phyloP scores from a whole-genome alignment of 2,797 vertebrate species.

The Onychomys arenicola region DNA sequence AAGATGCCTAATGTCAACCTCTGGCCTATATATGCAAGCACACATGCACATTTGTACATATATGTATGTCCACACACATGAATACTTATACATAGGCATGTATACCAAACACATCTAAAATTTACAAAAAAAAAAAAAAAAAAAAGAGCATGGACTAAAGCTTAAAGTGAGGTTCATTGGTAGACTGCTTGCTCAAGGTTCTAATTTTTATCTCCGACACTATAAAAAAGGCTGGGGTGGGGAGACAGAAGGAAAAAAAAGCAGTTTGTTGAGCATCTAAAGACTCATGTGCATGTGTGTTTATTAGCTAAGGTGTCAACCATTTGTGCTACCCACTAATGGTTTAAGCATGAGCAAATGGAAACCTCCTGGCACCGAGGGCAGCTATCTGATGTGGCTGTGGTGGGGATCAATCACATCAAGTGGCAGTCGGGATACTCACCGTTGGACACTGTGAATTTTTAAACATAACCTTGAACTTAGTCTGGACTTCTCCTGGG shows the following conservation, averaged over 20 bases:
- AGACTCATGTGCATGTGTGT: background rate
- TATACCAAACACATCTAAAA: background rate
- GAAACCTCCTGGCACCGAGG: background rate
- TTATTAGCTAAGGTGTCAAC: rapidly evolving
- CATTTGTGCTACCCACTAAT: background rate
- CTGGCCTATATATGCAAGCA: background rate
- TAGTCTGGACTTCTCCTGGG: constrained; percentile 88
- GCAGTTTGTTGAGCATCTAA: background rate
- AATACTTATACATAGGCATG: background rate
- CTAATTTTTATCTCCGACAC: background rate
- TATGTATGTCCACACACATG: background rate
- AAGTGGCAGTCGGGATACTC: constrained; percentile 78
- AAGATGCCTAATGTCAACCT: background rate
- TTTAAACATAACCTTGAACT: constrained; percentile 91
- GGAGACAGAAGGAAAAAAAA: background rate
- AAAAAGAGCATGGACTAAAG: background rate
- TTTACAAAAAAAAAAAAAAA: background rate
- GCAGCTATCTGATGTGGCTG: background rate
- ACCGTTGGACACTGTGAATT: constrained; percentile 90
- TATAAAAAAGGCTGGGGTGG: background rate
- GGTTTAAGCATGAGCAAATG: background rate
- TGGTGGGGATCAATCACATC: no score
- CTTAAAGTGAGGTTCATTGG: background rate
- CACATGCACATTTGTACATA: background rate
- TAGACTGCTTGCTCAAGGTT: background rate